Base-by-base conservation (phyloP, 2,888 invertebrate species). In the Blera fallax region DNA sequence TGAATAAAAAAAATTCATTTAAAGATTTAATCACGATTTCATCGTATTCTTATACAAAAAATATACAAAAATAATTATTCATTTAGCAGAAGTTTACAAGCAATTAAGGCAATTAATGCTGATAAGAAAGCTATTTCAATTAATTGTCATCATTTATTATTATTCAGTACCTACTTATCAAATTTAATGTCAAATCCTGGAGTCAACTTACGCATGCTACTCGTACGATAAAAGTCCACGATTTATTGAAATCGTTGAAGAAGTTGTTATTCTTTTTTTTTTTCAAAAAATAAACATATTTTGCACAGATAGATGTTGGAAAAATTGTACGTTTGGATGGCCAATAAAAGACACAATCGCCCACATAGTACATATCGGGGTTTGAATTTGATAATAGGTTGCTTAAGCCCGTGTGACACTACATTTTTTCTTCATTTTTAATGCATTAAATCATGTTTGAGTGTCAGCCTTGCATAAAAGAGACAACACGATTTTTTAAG, bases 61-160 rank as follows among this genome's bases (percentile, higher is more conserved):
- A 24, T 3, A 4, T 24, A 24, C 2, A 24, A 24, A 24, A 4
- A 3, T 24, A 24, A 5, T 70, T 70, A 3, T 14, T 48, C 3
- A 40, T 48, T 60, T 27, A 60, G 5, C n/a, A 40, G 7, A 58
- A 34, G 16, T 52, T 56, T 65, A 76, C 76, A 76, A 76, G 76
- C 65, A 24, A 76, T 76, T 76, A 76, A 58, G 4, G 16, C 37
- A 45, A 65, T 56, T 50, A 10, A 34, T n/a, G 58, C n/a, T 18
- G 65, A 76, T 65, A 76, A 65, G 24, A 7, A 11, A 24, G 43
- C 43, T 32, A 65, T 65, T 74, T 45, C n/a, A 64, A 43, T 64
- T 29, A 56, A 65, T 76, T 65, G 45, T 16, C 27, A 48, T 76
- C 27, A 65, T 58, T 76, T 76, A 76, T 56, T 76, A 65, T 7